These are phyloP conservation scores for Tonatia bakeri DNA, from an alignment of 2,113 vertebrate species.

Conservation along the genomic window DNA sequence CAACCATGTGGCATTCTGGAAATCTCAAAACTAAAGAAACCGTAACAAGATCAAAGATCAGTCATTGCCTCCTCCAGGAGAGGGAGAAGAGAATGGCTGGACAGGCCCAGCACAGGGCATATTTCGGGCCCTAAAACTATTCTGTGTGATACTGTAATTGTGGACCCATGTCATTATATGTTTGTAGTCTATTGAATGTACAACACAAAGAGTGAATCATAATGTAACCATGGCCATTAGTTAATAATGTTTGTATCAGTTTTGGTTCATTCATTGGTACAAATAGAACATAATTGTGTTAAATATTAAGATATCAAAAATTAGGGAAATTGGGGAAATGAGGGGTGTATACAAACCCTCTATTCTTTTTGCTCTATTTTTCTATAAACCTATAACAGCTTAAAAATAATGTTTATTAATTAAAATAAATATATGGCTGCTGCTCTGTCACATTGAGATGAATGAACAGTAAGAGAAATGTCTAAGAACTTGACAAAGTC, in stretches of 20 bases:
- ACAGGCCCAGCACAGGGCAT: background rate
- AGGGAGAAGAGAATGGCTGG: background rate
- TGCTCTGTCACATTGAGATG: background rate
- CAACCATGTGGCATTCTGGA: background rate
- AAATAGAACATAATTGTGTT: background rate
- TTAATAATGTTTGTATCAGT: background rate
- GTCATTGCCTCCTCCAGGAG: background rate
- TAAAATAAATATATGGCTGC: background rate
- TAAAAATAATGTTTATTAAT: background rate
- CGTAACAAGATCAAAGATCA: background rate
- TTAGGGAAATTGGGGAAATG: rapidly evolving
- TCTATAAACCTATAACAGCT: background rate
- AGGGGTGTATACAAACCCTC: rapidly evolving
- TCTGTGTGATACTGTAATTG: background rate
- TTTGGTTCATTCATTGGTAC: background rate
- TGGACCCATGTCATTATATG: background rate
- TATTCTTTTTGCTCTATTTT: background rate
- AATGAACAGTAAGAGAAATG: background rate
- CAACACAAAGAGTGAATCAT: background rate
- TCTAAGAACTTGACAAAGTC: background rate
- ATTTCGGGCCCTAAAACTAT: background rate
- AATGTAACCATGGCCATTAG: background rate
- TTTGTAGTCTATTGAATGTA: background rate
- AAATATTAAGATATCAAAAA: background rate
- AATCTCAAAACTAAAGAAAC: background rate